Conservation (phyloP, 2,797 vertebrate species). For the Rhinichthys osculus region DNA sequence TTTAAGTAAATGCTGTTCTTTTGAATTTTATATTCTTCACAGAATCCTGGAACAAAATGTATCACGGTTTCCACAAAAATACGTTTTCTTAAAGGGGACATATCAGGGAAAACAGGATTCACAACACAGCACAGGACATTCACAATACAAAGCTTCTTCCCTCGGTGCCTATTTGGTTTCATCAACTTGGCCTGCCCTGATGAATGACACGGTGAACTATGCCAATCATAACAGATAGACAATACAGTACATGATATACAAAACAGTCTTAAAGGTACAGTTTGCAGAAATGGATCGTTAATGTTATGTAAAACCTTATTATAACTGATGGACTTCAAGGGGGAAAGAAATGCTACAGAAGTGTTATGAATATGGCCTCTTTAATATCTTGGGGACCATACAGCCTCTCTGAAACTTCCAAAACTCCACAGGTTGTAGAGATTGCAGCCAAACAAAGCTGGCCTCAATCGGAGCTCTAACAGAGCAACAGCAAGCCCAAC, state of each 20-base stretch:
- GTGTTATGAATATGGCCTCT: not conserved
- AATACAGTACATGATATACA: not conserved
- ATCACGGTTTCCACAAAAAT: not conserved
- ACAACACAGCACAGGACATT: not conserved
- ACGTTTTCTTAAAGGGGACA: not conserved
- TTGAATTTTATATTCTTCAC: not conserved
- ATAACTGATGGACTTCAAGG: not conserved
- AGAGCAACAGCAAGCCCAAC: constrained; percentile 49
- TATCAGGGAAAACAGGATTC: not conserved
- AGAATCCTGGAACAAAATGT: not conserved
- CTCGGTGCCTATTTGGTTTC: constrained; percentile 23
- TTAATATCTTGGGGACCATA: constrained; percentile 23
- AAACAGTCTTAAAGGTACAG: not conserved
- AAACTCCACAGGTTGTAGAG: constrained; percentile 58
- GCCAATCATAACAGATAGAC: constrained; percentile 25
- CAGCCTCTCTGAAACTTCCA: constrained; percentile 27
- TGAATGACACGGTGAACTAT: not conserved
- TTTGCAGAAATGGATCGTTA: not conserved
- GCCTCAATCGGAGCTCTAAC: constrained; percentile 42
- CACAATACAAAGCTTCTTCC: not conserved
- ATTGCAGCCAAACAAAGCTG: constrained; percentile 61
- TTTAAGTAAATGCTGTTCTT: not conserved
- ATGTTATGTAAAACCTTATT: not conserved
- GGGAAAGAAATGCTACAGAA: not conserved
- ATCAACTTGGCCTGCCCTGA: not conserved